Evolutionary conservation across 2,888 invertebrate genomes (phyloP), one percentile per base, ranked within the genome.

Genomic region (Arrhopalites spinosus): DNA sequence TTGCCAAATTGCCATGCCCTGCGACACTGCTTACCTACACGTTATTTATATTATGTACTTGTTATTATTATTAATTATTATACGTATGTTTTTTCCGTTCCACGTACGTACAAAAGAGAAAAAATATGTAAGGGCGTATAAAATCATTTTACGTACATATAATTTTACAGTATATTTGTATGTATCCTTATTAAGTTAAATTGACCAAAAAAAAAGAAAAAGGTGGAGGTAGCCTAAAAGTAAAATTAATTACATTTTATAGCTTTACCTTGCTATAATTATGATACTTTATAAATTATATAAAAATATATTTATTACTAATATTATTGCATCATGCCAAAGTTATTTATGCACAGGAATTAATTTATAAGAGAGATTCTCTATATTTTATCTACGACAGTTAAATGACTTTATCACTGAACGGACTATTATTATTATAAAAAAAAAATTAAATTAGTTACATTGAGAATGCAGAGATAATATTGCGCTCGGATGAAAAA

Each of bases 1-100:
- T 56, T 68, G 63, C 63, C 63, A 63, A 29, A 45, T 76, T 78
- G 81, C 81, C 81, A 79, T 81, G 79, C 80, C 81, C 81, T 81
- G 81, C 80, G 81, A 79, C 81, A 81, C 81, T 78, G 81, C 81
- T 81, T 80, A 70, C 50, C 69, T 78, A 75, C 77, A 71, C 71
- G 61, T 71, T 71, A 43, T 25, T 59, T 23, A 50, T 68, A 71
- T 71, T 59, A 61, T 30, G 20, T 71, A 30, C 13, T 70, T 70
- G 56, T 70, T 67, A 67, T 67, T 23, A 43, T 67, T 43, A 66
- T 13, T 30, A 64, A 36, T n/a, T 45, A 29, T 68, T 59, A 59
- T 61, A 59, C 20, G 59, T 71, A 56, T 71, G 56, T 53, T 56
- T 69, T 69, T 69, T 69, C 66, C 69, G 69, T 69, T 53, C 53